These are phyloP conservation scores for Lepus townsendii DNA, from an alignment of 2,797 vertebrate genomes.

Conservation along the genomic window DNA sequence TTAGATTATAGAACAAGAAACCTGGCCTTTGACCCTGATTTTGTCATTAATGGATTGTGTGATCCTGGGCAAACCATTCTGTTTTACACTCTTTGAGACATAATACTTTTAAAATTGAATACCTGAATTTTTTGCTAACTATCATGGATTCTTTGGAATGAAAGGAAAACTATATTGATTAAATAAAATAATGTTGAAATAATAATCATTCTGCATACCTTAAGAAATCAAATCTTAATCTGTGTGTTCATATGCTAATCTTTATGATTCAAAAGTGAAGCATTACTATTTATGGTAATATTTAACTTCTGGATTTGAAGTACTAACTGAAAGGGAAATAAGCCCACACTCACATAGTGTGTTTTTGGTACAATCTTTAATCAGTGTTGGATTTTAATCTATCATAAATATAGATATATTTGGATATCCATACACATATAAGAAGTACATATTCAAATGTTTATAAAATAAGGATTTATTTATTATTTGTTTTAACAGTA, in stretches of 20 bases:
- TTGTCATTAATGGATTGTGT: neutral
- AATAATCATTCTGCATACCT: neutral
- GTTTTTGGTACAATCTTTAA: neutral
- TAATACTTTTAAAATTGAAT: neutral
- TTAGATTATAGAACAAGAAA: neutral
- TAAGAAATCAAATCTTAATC: slow-evolving; percentile 10
- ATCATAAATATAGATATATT: neutral
- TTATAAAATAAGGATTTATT: slow-evolving; percentile 55
- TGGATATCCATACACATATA: neutral
- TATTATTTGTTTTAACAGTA: neutral
- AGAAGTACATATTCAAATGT: slow-evolving; percentile 19
- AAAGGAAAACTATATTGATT: slow-evolving; percentile 4
- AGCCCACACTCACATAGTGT: neutral
- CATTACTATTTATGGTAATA: neutral
- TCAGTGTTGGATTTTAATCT: neutral
- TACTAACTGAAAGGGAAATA: slow-evolving; percentile 33
- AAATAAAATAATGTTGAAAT: slow-evolving; percentile 16
- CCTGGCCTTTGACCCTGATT: neutral
- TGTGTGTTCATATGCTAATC: neutral
- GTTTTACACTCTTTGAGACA: neutral
- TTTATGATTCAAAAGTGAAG: neutral
- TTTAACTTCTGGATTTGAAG: slow-evolving; percentile 44
- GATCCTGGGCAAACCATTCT: neutral
- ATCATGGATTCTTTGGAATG: neutral
- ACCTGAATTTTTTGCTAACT: neutral